Evolutionary conservation across 2,888 invertebrate genomes (phyloP).

Genomic region (Mechanitis mazaeus): DNA sequence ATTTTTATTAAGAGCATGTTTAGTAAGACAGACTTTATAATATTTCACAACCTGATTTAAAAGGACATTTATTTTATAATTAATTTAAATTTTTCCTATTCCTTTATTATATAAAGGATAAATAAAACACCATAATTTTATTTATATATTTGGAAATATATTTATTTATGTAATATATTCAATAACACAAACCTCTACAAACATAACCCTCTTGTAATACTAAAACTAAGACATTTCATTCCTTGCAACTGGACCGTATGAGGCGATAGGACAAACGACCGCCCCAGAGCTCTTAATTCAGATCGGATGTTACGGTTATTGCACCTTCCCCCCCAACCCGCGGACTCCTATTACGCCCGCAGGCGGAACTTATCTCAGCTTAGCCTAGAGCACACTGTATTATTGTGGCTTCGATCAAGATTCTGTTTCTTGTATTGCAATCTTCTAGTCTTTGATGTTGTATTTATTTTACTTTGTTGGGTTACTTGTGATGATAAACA

Average conservation of each 20-base stretch:
- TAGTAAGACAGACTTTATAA: too few relatives aligned
- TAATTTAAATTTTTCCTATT: too few relatives aligned
- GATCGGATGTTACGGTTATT: constrained; percentile 20
- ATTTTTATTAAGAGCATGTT: too few relatives aligned
- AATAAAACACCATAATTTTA: too few relatives aligned
- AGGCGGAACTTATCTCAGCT: constrained; percentile 10
- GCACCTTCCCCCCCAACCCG: background rate
- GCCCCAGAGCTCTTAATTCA: constrained; percentile 19
- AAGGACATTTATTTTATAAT: too few relatives aligned
- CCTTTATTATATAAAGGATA: too few relatives aligned
- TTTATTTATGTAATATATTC: background rate
- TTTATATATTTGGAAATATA: too few relatives aligned
- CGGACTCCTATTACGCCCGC: constrained; percentile 8
- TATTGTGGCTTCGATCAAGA: constrained; percentile 5
- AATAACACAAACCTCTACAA: background rate
- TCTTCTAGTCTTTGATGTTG: background rate
- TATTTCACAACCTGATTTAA: too few relatives aligned
- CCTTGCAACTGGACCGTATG: constrained; percentile 6
- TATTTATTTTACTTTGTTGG: background rate
- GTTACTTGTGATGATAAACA: too few relatives aligned
- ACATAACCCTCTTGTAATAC: background rate
- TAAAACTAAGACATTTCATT: constrained; percentile 5
- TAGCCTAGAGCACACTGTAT: constrained; percentile 1
- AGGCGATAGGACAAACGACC: constrained; percentile 14
- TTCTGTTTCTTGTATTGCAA: constrained; percentile 2